phyloP scores from a whole-genome alignment of 1,140 invertebrate species.

The Goniozus legneri region DNA sequence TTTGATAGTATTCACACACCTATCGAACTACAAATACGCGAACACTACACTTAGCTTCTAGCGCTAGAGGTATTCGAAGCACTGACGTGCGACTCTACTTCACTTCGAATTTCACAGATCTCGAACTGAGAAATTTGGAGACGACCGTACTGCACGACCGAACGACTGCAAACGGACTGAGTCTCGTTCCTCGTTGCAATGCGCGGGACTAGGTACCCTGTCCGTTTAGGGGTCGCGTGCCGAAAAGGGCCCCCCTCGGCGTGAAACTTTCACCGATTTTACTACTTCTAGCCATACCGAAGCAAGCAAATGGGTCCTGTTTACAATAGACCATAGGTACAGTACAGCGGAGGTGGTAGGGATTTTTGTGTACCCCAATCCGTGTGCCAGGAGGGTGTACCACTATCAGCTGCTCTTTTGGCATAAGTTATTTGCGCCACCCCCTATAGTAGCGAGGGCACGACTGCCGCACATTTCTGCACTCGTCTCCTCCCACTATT shows the following conservation, averaged over 20 bases:
- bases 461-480: too few species aligned
- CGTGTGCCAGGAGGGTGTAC: constrained; percentile 10
- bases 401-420: constrained; percentile 41
- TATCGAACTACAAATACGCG: too few species aligned
- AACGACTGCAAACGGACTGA: constrained; percentile 38
- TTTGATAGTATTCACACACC: too few species aligned
- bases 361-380: not conserved
- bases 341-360: constrained; percentile 10
- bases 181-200: constrained; percentile 33
- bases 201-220: constrained; percentile 15
- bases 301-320: too few species aligned
- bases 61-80: too few species aligned
- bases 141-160: constrained; percentile 1
- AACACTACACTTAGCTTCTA: too few species aligned
- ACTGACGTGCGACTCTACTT: too few species aligned
- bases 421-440: constrained; percentile 32
- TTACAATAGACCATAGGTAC: too few species aligned
- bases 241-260: constrained; percentile 43
- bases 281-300: too few species aligned
- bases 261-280: constrained; percentile 43
- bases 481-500: constrained; percentile 46
- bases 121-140: too few species aligned
- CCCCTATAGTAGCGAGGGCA: constrained; percentile 32
- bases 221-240: constrained; percentile 33
- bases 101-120: too few species aligned